Base-by-base conservation (phyloP, 1,140 invertebrate species). In the Pinna nobilis region DNA sequence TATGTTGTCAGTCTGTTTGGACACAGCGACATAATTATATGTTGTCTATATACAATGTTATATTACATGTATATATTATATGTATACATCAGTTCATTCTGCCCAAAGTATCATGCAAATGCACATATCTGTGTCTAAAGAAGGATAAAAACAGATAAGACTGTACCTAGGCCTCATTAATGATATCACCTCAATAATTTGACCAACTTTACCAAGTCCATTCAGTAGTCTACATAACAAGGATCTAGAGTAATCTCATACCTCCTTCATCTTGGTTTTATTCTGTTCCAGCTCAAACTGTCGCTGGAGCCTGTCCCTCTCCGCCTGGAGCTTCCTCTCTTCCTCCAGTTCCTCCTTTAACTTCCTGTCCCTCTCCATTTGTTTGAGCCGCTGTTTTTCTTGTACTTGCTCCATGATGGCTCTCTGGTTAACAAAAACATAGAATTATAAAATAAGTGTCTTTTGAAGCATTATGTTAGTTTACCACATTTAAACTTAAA, bases 351-450 rank as follows among this genome's bases (percentile, higher is more conserved):
- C 87, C 63, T 88, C 88, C 33, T 66, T 59, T 63, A 80, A 78
- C 44, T 86, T 85, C 28, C 74, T 72, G 60, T 87, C 82, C 37
- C 78, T 74, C 67, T 88, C 86, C 44, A 80, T 32, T 37, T 81
- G 80, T 69, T 86, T 85, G 37, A 60, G 67, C 51, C 78, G 72
- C 65, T 88, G 82, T 67, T 86, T 86, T 66, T 89, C 87, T 32
- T 87, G 84, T 18, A 89, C 84, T 75, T 89, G 87, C 2, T 78
- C 78, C 60, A 83, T 83, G 18, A 88, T 79, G 30, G 85, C 84
- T 51, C 78, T 74, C 87, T 89, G 67, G 5, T 33, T 51, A 57
- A 33, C 30, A 53, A 13, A 47, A 66, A 44, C 39, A 20, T 1
- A n/a, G n/a, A n/a, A n/a, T n/a, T n/a, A n/a, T n/a, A n/a, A n/a